phyloP scores from a whole-genome alignment of 2,797 vertebrate species.

The Silurus aristotelis region DNA sequence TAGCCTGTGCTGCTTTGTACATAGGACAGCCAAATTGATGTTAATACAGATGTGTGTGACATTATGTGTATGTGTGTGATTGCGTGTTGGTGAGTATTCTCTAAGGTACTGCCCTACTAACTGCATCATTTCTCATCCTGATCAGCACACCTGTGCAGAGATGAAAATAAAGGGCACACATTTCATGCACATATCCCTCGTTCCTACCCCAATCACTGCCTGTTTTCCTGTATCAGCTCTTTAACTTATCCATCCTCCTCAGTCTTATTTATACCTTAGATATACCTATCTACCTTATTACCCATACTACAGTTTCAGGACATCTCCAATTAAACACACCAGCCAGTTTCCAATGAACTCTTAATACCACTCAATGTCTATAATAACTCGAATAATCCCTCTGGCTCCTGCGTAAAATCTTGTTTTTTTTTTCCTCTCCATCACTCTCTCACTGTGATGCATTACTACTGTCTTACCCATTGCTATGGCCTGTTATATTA shows the following conservation, averaged over 20 bases:
- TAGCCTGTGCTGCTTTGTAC: not conserved
- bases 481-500: constrained; percentile 27
- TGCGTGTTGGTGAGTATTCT: constrained; percentile 45
- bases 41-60: constrained; percentile 42
- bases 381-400: constrained; percentile 18
- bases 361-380: constrained; percentile 11
- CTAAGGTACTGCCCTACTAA: constrained; percentile 69
- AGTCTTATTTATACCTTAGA: no score
- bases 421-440: not conserved
- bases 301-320: not conserved
- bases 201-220: constrained; percentile 9
- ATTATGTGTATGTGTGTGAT: constrained; percentile 18
- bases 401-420: constrained; percentile 27
- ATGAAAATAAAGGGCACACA: constrained; percentile 54
- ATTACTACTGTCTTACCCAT: constrained; percentile 35
- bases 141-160: constrained; percentile 65
- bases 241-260: not conserved
- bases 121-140: constrained; percentile 62
- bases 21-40: constrained; percentile 16
- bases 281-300: no score
- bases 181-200: constrained; percentile 30
- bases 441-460: constrained; percentile 29
- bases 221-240: constrained; percentile 13
- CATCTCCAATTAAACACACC: constrained; percentile 3
- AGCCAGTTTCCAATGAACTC: not conserved